phyloP scores from a whole-genome alignment of 2,888 invertebrate genomes.

The Xanthorhoe spadicearia region DNA sequence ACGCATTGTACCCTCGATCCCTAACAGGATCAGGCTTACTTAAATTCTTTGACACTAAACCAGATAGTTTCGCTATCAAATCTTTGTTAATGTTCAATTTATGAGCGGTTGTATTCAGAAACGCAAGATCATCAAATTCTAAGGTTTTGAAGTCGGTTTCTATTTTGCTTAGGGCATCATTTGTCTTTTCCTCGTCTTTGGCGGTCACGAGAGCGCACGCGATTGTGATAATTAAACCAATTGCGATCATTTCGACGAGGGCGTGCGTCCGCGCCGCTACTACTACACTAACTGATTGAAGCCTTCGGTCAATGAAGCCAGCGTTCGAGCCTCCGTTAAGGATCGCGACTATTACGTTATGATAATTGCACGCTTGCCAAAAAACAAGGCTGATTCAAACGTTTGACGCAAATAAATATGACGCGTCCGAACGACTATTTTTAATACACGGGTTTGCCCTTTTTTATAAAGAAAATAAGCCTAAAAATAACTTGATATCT shows the following conservation, averaged over 20 bases:
- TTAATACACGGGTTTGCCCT: not conserved
- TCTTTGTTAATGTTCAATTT: conserved; percentile 63
- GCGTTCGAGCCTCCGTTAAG: conserved; percentile 42
- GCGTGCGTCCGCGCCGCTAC: conserved; percentile 74
- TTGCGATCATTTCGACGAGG: conserved; percentile 60
- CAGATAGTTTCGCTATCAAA: conserved; percentile 60
- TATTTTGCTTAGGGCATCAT: conserved; percentile 53
- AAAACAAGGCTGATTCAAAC: not conserved
- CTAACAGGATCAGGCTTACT: conserved; percentile 39
- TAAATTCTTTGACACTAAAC: conserved; percentile 55
- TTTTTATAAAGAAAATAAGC: not conserved
- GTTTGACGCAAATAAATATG: conserved; percentile 3
- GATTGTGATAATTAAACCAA: conserved; percentile 61
- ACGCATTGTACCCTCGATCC: conserved; percentile 50
- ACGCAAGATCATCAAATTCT: conserved; percentile 55
- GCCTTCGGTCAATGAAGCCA: conserved; percentile 46
- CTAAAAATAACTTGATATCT: conserved; percentile 2
- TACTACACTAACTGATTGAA: conserved; percentile 61
- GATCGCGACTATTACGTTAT: conserved; percentile 56
- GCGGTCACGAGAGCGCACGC: conserved; percentile 63
- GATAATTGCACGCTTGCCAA: conserved; percentile 58
- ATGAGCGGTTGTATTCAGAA: conserved; percentile 62
- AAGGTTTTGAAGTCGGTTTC: conserved; percentile 61
- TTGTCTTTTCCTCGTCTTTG: conserved; percentile 47
- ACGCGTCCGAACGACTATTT: not conserved